phyloP scores from a whole-genome alignment of 2,888 invertebrate genomes.

The Gymnosoma rotundatum region DNA sequence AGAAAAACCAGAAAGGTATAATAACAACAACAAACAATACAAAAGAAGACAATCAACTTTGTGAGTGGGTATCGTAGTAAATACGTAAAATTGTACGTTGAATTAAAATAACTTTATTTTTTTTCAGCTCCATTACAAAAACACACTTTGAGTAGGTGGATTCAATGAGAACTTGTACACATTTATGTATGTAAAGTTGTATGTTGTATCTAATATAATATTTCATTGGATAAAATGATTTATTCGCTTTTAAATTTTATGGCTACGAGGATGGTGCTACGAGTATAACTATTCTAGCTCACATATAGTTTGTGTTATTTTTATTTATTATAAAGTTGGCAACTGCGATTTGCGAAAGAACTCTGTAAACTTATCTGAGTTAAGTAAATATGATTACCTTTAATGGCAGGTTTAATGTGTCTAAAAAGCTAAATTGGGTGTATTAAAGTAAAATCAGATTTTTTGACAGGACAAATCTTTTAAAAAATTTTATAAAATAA shows the following conservation, averaged over 20 bases:
- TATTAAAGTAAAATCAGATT: too few species aligned
- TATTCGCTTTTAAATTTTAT: background rate
- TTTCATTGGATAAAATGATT: background rate
- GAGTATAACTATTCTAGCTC: background rate
- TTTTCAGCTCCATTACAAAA: slow-evolving; percentile 29
- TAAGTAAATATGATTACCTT: too few species aligned
- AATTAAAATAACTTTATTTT: slow-evolving; percentile 28
- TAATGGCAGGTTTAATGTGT: too few species aligned
- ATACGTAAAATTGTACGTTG: slow-evolving; percentile 5
- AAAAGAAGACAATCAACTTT: slow-evolving; percentile 50
- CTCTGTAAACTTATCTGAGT: too few species aligned
- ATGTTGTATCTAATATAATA: background rate
- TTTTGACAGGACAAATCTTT: too few species aligned
- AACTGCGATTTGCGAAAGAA: background rate
- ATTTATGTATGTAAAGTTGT: too few species aligned
- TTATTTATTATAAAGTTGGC: too few species aligned
- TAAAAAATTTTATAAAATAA: too few species aligned
- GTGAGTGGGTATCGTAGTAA: slow-evolving; percentile 48
- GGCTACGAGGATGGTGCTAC: background rate
- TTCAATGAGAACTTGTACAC: slow-evolving; percentile 19
- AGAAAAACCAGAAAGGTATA: slow-evolving; percentile 33
- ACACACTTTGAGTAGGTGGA: slow-evolving; percentile 34
- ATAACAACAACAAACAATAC: slow-evolving; percentile 30
- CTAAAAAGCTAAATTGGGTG: too few species aligned
- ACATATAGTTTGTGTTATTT: background rate